Conservation (phyloP, 2,888 invertebrate species). For the Cerastoderma edule region DNA sequence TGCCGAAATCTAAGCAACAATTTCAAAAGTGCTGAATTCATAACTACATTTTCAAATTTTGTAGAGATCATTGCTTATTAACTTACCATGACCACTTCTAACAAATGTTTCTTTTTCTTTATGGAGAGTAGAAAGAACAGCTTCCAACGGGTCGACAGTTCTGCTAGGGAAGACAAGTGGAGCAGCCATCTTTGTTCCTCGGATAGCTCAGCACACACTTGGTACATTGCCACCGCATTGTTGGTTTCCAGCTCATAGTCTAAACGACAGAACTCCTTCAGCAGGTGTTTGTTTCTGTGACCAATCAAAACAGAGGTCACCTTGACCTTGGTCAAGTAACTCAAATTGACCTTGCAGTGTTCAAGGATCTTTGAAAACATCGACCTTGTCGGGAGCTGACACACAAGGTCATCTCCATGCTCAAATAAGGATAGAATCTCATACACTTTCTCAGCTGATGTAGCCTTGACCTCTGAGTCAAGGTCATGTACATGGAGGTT, state of each 20-base stretch:
- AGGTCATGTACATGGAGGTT: constrained; percentile 48
- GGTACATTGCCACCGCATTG: constrained; percentile 51
- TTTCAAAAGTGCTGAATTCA: too few relatives aligned
- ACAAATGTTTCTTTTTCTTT: constrained; percentile 72
- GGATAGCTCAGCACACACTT: constrained; percentile 57
- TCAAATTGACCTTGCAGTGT: constrained; percentile 45
- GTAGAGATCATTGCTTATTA: too few relatives aligned
- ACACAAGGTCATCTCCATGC: constrained; percentile 63
- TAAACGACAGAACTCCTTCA: constrained; percentile 72
- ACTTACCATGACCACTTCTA: constrained; percentile 76
- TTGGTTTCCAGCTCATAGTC: constrained; percentile 65
- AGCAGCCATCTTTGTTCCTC: constrained; percentile 69
- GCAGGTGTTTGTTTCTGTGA: constrained; percentile 62
- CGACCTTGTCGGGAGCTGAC: constrained; percentile 68
- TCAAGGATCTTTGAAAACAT: constrained; percentile 70
- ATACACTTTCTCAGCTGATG: constrained; percentile 52
- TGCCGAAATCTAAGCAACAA: too few relatives aligned
- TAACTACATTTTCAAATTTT: too few relatives aligned
- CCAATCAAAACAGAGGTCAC: constrained; percentile 73
- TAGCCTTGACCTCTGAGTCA: constrained; percentile 42
- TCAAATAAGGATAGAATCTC: constrained; percentile 71
- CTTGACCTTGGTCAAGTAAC: constrained; percentile 57
- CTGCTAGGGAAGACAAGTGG: constrained; percentile 58
- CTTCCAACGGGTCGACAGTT: constrained; percentile 70
- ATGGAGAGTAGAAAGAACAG: constrained; percentile 68